phyloP scores from a whole-genome alignment of 2,113 vertebrate species.

The chimpanzee (Pan troglodytes) region NHGRI_mPanTro3-v2.1_pri NC_072401.2:101877501-101878000 shows the following conservation, averaged over 20 bases:
- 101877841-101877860: neutral
- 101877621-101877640: conserved; percentile 88
- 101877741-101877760: neutral
- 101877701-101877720: neutral
- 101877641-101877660: conserved; percentile 81
- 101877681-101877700: neutral
- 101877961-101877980: neutral
- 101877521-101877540: neutral
- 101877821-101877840: too few species aligned
- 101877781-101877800: neutral
- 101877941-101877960: neutral
- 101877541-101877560: conserved; percentile 44
- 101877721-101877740: neutral
- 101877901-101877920: neutral
- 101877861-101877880: neutral
- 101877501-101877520: conserved; percentile 1
- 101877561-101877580: neutral
- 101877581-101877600: conserved; percentile 84
- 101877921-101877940: neutral
- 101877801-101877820: too few species aligned
- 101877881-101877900: neutral
- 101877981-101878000: neutral
- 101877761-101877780: neutral
- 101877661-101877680: conserved; percentile 46
- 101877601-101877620: conserved; percentile 87